Percentiles rank a stretch among this genome's conserved stretches.
Conservation (phyloP, 2,113 vertebrate species). For the Meriones unguiculatus region DNA sequence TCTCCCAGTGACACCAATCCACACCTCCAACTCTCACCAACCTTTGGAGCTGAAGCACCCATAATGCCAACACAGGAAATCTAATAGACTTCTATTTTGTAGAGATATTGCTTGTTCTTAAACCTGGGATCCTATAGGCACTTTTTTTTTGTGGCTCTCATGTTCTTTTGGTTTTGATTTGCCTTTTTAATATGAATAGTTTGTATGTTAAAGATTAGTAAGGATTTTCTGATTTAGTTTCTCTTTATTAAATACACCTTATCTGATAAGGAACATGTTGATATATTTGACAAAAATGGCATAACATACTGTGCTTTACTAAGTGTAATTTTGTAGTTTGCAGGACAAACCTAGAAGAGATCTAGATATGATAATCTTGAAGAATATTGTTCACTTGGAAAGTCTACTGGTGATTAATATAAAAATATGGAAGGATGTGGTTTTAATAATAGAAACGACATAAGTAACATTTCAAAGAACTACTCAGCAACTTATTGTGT, state of each 20-base stretch:
- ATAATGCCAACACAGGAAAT: background rate
- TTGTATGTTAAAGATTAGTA: background rate
- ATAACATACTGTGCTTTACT: background rate
- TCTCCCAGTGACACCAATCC: rapidly evolving
- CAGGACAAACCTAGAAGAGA: background rate
- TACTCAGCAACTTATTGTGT: background rate
- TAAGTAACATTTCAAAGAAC: background rate
- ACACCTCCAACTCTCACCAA: rapidly evolving
- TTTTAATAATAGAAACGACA: background rate
- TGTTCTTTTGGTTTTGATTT: slow-evolving; percentile 1
- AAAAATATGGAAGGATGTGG: background rate
- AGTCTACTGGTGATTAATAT: background rate
- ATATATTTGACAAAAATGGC: background rate
- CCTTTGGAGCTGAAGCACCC: background rate
- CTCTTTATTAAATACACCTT: background rate
- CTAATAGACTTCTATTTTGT: background rate
- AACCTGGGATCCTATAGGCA: background rate
- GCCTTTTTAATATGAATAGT: background rate
- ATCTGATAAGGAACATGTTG: background rate
- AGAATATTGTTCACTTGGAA: background rate
- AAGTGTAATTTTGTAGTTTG: background rate
- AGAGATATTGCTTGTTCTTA: background rate
- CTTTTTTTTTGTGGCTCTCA: background rate
- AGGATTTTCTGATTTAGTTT: background rate
- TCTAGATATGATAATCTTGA: background rate